Base-by-base conservation (phyloP, 2,888 invertebrate species). In the Leistus spinibarbis region DNA sequence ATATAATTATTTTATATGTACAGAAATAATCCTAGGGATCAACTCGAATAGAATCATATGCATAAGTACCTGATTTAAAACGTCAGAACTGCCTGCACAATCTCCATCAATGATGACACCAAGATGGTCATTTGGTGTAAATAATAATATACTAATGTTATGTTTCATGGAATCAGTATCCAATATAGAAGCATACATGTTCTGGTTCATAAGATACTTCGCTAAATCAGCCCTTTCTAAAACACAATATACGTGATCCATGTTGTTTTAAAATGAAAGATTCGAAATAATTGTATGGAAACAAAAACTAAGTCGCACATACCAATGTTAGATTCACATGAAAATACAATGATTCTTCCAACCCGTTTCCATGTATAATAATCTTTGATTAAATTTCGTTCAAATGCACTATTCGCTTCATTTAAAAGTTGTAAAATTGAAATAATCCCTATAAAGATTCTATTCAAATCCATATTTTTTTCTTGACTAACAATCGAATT, bases 51-150 rank as follows among this genome's bases (percentile, higher is more conserved):
- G n/a, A n/a, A n/a, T n/a, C n/a, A n/a, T n/a, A n/a, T n/a, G n/a
- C 9, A 54, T 54, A 54, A 19, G 23, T 76, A 79, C 79, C 62
- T 79, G 60, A 54, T 67, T 62, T 64, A 79, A 53, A 20, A 78
- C 20, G 16, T 66, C 20, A 69, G 62, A 4, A 53, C 64, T 64
- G 54, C 76, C 40, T 10, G 24, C 54, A 57, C 80, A 80, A 71
- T 78, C 75, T 13, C 68, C 78, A 66, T 80, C 78, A 10, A 78
- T 13, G 23, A 79, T 24, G 54, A 79, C 56, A 40, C 74, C 78
- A 7, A 79, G 60, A 66, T 79, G 70, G 40, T 57, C 67, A 54
- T 75, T 40, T 27, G 71, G 64, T 3, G 74, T 71, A 20, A 22
- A 53, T 60, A 76, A 17, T 17, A 68, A 3, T 68, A 74, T 3